phyloP scores from a whole-genome alignment of 2,888 invertebrate genomes.

The Nematopogon swammerdamellus region DNA sequence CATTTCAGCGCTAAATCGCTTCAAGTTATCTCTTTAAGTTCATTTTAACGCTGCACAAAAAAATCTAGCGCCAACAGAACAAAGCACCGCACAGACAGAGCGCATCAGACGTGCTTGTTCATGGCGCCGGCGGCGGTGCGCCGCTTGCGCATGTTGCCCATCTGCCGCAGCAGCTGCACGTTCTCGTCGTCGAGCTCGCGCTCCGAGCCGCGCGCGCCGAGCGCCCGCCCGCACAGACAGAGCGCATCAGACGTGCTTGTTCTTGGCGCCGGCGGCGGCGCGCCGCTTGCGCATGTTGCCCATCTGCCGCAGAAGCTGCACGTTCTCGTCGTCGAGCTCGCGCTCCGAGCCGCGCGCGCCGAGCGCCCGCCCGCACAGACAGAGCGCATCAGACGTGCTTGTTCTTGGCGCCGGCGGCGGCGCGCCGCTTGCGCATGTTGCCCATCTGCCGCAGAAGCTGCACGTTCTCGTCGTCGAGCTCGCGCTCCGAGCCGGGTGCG shows the following conservation, averaged over 20 bases:
- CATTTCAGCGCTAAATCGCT: too few species aligned
- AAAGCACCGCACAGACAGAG: too few species aligned
- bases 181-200: conserved; percentile 67
- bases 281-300: conserved; percentile 60
- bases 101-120: too few species aligned
- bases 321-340: conserved; percentile 68
- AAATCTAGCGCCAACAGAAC: too few species aligned
- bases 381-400: too few species aligned
- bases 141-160: conserved; percentile 60
- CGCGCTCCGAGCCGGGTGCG: conserved; percentile 39
- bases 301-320: conserved; percentile 63
- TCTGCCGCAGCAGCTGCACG: conserved; percentile 61
- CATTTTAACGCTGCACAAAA: too few species aligned
- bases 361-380: conserved; percentile 49
- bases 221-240: too few species aligned
- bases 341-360: conserved; percentile 39
- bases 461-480: conserved; percentile 67
- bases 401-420: conserved; percentile 32
- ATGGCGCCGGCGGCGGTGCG: conserved; percentile 34
- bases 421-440: conserved; percentile 57
- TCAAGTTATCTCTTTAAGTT: too few species aligned
- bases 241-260: too few species aligned
- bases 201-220: conserved; percentile 38
- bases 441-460: conserved; percentile 65
- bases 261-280: conserved; percentile 30